Percentiles rank a stretch among this genome's conserved stretches.
phyloP scores from a whole-genome alignment of 2,888 invertebrate genomes.

The Drosophila acutilabella region DNA sequence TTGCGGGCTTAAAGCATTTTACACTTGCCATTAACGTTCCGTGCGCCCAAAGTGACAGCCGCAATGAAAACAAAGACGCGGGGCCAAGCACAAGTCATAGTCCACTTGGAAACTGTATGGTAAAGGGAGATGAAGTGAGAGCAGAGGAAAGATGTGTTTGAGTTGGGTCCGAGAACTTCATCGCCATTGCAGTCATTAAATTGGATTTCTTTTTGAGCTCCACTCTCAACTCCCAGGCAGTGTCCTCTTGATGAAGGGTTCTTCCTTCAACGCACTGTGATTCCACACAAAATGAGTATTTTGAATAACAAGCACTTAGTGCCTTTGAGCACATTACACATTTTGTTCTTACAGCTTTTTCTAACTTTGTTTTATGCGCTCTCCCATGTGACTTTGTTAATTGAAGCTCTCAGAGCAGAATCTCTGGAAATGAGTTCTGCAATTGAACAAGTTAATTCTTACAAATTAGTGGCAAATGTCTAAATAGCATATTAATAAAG shows the following conservation, averaged over 20 bases:
- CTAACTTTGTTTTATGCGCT: conserved; percentile 14
- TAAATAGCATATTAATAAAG: neutral
- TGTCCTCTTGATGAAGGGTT: conserved; percentile 55
- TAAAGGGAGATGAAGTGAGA: too few relatives aligned
- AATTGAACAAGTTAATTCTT: conserved; percentile 5
- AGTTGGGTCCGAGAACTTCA: conserved; percentile 59
- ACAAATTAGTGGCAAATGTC: neutral
- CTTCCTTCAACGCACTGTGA: conserved; percentile 47
- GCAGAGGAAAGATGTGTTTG: conserved; percentile 34
- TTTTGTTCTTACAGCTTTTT: conserved; percentile 6
- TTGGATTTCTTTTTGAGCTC: conserved; percentile 74
- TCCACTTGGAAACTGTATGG: conserved; percentile 18
- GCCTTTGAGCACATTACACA: conserved; percentile 35
- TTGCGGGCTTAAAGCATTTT: conserved; percentile 77
- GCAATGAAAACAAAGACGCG: conserved; percentile 80
- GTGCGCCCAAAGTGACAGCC: conserved; percentile 78
- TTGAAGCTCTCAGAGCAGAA: neutral
- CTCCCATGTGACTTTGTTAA: neutral
- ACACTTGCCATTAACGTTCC: conserved; percentile 81
- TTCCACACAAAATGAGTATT: conserved; percentile 52
- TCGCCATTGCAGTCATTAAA: conserved; percentile 74
- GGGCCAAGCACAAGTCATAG: conserved; percentile 72
- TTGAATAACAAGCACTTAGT: conserved; percentile 63
- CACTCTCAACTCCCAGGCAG: conserved; percentile 2
- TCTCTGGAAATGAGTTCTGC: neutral